Conservation (phyloP, 1,140 invertebrate species). For the Sycophaga agraensis region DNA sequence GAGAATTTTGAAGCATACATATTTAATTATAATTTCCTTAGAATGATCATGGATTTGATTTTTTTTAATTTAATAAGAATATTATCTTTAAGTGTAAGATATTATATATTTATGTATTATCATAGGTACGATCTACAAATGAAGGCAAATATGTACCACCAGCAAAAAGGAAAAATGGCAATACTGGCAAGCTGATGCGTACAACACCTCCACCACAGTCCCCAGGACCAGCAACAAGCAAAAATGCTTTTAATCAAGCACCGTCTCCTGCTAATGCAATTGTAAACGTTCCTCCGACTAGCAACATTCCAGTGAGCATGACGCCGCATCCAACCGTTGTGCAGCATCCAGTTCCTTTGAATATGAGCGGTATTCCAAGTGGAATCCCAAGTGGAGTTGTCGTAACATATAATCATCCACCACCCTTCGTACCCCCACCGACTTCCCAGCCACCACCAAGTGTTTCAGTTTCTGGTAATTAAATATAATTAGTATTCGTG, state of each 20-base stretch:
- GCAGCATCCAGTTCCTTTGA: constrained; percentile 51
- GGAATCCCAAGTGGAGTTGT: constrained; percentile 54
- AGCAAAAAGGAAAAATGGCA: constrained; percentile 70
- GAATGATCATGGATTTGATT: too few relatives aligned
- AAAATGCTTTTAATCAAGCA: constrained; percentile 52
- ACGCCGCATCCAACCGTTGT: constrained; percentile 36
- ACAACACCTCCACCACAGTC: constrained; percentile 60
- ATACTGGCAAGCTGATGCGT: constrained; percentile 61
- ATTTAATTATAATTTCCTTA: too few relatives aligned
- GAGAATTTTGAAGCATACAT: too few relatives aligned
- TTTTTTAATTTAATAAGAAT: too few relatives aligned
- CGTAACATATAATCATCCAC: constrained; percentile 52
- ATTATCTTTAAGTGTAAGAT: too few relatives aligned
- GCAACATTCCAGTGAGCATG: constrained; percentile 51
- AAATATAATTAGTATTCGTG: too few relatives aligned
- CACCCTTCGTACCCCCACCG: constrained; percentile 50
- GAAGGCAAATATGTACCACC: constrained; percentile 77
- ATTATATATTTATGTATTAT: not conserved
- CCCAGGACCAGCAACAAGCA: constrained; percentile 44
- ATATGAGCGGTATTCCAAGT: constrained; percentile 51
- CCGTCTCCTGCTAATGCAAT: constrained; percentile 47
- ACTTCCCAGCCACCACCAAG: constrained; percentile 47
- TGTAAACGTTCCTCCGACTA: constrained; percentile 46
- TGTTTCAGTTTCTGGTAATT: constrained; percentile 18
- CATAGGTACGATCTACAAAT: constrained; percentile 35